Percentiles rank a stretch among this genome's conserved stretches.
These are phyloP conservation scores for Proterorhinus semilunaris DNA, from an alignment of 2,113 vertebrate genomes.

Conservation along the genomic window DNA sequence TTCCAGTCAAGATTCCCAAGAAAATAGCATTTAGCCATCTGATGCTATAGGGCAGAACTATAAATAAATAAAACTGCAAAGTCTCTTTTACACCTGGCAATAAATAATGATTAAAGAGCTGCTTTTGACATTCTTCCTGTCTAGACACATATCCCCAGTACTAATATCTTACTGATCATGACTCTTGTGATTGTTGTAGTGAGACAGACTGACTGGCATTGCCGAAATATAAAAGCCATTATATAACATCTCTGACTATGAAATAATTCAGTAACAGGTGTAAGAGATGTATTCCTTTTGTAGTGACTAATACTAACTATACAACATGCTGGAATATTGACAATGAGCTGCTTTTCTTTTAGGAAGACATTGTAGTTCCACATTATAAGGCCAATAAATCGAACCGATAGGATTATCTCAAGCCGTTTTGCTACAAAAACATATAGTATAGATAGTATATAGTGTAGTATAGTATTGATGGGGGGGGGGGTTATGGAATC, in stretches of 20 bases:
- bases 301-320: too few species aligned
- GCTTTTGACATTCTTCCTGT: background rate
- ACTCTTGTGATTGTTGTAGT: constrained; percentile 9
- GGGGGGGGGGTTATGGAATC: too few species aligned
- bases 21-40: background rate
- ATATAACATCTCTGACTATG: constrained; percentile 18
- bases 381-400: too few species aligned
- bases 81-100: background rate
- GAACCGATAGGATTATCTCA: too few species aligned
- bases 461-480: too few species aligned
- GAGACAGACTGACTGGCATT: constrained; percentile 24
- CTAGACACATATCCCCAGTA: constrained; percentile 8
- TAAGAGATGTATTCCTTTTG: too few species aligned
- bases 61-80: background rate
- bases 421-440: too few species aligned
- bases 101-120: background rate
- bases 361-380: too few species aligned
- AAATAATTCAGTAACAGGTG: too few species aligned
- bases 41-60: background rate
- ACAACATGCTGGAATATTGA: too few species aligned
- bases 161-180: constrained; percentile 30
- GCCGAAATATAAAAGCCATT: constrained; percentile 24
- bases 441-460: too few species aligned
- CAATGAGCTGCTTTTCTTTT: too few species aligned
- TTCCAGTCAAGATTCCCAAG: background rate